A percentile compares a stretch with the other conserved stretches of the same genome.
Conservation (phyloP, 1,140 invertebrate genomes). For the Lineus longissimus region DNA sequence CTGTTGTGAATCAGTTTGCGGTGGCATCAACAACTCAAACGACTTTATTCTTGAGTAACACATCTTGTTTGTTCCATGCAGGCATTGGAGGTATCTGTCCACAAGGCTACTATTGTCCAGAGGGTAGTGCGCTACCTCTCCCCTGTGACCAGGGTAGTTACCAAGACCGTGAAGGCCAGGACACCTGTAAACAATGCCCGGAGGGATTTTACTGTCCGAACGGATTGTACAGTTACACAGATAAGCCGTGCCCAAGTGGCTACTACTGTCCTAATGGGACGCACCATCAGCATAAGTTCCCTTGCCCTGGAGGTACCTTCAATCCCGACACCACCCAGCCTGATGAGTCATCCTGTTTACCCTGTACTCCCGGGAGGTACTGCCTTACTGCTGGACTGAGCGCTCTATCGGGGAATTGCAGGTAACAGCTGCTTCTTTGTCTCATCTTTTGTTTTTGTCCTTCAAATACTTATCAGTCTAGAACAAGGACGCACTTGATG, state of each 20-base stretch:
- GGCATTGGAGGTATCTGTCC: conserved; percentile 44
- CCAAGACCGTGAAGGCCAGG: conserved; percentile 36
- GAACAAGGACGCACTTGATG: no score
- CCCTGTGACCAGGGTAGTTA: conserved; percentile 37
- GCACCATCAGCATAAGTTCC: conserved; percentile 25
- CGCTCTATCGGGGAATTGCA: conserved; percentile 38
- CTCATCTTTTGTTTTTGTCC: no score
- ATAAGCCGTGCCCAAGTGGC: conserved; percentile 40
- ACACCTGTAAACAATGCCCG: conserved; percentile 38
- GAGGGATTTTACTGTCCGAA: conserved; percentile 42
- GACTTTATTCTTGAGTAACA: no score
- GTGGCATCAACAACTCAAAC: no score
- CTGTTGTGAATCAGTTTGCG: no score
- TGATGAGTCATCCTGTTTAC: conserved; percentile 31
- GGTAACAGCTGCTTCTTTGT: conserved; percentile 26
- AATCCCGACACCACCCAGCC: conserved; percentile 29
- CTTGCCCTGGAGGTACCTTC: conserved; percentile 39
- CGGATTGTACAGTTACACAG: conserved; percentile 36
- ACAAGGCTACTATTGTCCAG: conserved; percentile 37
- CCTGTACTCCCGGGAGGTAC: conserved; percentile 39
- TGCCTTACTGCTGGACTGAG: conserved; percentile 35
- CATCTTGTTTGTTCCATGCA: no score
- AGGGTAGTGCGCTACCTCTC: conserved; percentile 30
- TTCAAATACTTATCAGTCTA: no score
- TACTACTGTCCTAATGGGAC: conserved; percentile 44